Base-by-base conservation (phyloP, 2,113 vertebrate species). In the Apistogramma diplotaenia region DNA sequence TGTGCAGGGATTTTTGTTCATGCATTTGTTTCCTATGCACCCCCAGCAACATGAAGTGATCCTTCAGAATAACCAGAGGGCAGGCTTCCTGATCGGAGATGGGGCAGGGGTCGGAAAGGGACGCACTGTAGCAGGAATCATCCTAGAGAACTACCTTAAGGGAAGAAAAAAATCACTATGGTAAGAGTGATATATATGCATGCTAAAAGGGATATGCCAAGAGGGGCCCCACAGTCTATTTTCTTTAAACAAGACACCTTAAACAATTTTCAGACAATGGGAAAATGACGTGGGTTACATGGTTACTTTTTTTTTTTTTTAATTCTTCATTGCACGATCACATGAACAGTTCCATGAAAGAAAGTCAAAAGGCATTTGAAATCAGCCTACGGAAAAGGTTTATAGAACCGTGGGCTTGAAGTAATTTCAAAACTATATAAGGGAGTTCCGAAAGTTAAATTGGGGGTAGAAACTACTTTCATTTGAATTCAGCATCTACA, bases 61-160 rank as follows among this genome's bases (percentile, higher is more conserved):
- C 60, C 94, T 99, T 33, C 97, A 98, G 87, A 97, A 94, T 3
- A 96, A 96, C 54, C 98, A 99, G 90, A 94, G 98, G 15, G 98
- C 98, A 0, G 98, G 98, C 25, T 99, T 99, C 90, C 96, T 99
- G 78, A 99, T 99, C 0, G 98, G 98, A 5, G 98, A 99, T 0
- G 98, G 98, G 1, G 98, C 98, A 0, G 98, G 98, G 0, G 98
- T 99, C 0, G 98, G 98, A 33, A 99, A 99, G 89, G 98, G 98
- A 70, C 96, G 98, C 82, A 99, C 98, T 0, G 97, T 99, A 87
- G 97, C 98, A 0, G 98, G 98, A 71, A 97, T 99, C 93, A 99
- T 99, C 82, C 90, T 99, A 78, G 97, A 99, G 86, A 99, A 98
- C 87, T 96, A 94, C 86, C 90, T 97, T 65, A 97, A 95, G 72